A percentile compares a stretch with the other conserved stretches of the same genome.
phyloP scores from a whole-genome alignment of 2,113 vertebrate genomes.

The Thryonomys swinderianus region DNA sequence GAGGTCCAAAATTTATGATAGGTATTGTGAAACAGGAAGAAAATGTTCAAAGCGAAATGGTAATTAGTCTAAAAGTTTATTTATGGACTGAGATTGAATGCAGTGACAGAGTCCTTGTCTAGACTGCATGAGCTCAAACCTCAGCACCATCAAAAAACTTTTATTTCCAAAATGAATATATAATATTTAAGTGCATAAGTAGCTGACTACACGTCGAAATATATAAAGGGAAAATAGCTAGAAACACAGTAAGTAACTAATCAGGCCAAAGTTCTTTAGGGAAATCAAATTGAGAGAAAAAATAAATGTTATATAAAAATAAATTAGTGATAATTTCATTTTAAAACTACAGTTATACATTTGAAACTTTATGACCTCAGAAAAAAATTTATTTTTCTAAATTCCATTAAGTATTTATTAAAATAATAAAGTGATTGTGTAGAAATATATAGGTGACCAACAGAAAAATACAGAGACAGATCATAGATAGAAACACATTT shows the following conservation, averaged over 20 bases:
- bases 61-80: background rate
- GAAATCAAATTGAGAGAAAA: background rate
- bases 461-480: background rate
- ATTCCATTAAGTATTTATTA: background rate
- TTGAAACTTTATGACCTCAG: background rate
- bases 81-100: background rate
- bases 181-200: background rate
- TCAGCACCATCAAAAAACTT: background rate
- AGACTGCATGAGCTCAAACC: too few relatives aligned
- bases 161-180: conserved; percentile 8
- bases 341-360: background rate
- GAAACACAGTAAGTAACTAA: background rate
- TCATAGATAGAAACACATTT: too few relatives aligned
- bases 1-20: too few relatives aligned
- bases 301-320: background rate
- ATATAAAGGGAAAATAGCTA: background rate
- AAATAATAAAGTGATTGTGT: background rate
- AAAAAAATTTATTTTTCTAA: background rate
- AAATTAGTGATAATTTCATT: too few relatives aligned
- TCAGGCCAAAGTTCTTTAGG: background rate
- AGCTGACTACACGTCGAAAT: background rate
- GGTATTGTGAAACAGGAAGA: too few relatives aligned
- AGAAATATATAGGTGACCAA: background rate
- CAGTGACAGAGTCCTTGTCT: background rate
- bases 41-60: too few relatives aligned